A percentile compares a stretch with the other conserved stretches of the same genome.
These are phyloP conservation scores for Empidonax traillii DNA, from an alignment of 2,113 vertebrate genomes.

Conservation along the genomic window DNA sequence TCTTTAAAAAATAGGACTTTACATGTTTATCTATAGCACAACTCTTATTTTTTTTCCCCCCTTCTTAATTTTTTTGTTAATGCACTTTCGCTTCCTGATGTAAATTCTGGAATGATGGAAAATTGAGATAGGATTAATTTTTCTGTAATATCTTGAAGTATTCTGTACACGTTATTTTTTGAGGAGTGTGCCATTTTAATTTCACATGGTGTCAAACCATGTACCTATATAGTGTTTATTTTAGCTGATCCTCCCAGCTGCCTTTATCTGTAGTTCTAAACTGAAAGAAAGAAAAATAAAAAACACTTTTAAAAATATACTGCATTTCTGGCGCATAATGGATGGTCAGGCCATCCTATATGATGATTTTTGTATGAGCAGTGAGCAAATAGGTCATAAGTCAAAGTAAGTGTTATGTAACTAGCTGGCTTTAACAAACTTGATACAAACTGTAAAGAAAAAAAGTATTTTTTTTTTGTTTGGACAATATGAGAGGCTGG, in stretches of 20 bases:
- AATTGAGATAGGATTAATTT: neutral
- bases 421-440: constrained; percentile 43
- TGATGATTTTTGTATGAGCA: neutral
- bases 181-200: neutral
- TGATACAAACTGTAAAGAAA: neutral
- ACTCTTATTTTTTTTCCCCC: rapidly evolving
- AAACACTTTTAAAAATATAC: neutral
- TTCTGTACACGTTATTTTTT: neutral
- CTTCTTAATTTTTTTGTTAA: neutral
- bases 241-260: neutral
- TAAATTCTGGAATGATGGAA: neutral
- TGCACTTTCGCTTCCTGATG: neutral
- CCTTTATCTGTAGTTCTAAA: neutral
- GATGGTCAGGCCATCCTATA: neutral
- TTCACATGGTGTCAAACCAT: neutral
- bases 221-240: neutral
- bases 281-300: neutral
- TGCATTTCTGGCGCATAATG: rapidly evolving
- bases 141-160: neutral
- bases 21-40: neutral
- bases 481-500: neutral
- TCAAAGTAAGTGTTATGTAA: constrained; percentile 60
- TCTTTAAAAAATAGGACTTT: neutral
- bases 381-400: constrained; percentile 47
- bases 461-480: neutral